phyloP scores from a whole-genome alignment of 1,140 invertebrate genomes.

The Megalopta genalis region DNA sequence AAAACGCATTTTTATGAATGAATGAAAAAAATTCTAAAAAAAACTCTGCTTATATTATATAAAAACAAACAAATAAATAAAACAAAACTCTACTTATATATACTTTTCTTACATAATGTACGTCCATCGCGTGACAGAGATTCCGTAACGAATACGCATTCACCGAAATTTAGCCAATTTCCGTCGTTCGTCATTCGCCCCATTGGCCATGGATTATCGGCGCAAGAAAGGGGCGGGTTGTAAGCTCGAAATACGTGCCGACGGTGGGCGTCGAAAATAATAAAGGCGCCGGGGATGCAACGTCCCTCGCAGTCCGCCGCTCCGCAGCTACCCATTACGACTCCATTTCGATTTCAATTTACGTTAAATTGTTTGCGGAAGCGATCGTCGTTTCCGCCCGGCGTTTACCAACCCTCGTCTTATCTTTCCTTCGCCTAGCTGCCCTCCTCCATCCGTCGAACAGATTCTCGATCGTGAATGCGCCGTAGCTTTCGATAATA shows the following conservation, averaged over 20 bases:
- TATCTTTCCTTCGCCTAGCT: not conserved
- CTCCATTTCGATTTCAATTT: conserved; percentile 50
- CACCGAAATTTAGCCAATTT: not conserved
- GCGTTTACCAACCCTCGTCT: conserved; percentile 2
- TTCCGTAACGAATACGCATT: not conserved
- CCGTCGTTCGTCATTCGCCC: not conserved
- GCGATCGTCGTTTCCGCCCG: conserved; percentile 8
- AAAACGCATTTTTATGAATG: too few species aligned
- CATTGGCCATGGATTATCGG: not conserved
- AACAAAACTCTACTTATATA: too few species aligned
- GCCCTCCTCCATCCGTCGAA: not conserved
- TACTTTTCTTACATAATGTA: too few species aligned
- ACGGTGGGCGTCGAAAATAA: conserved; percentile 34
- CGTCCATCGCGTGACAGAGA: too few species aligned
- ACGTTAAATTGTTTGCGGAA: conserved; percentile 52
- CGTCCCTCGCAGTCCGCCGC: conserved; percentile 22
- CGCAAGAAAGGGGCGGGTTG: not conserved
- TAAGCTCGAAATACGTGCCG: not conserved
- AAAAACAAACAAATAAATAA: too few species aligned
- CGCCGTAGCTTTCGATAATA: conserved; percentile 18
- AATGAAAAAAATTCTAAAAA: too few species aligned
- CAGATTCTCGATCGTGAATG: conserved; percentile 4
- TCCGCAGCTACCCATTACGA: conserved; percentile 33
- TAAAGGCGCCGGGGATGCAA: conserved; percentile 9
- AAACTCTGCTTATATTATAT: too few species aligned